Conservation (phyloP, 2,113 vertebrate species). For the Pionites leucogaster region DNA sequence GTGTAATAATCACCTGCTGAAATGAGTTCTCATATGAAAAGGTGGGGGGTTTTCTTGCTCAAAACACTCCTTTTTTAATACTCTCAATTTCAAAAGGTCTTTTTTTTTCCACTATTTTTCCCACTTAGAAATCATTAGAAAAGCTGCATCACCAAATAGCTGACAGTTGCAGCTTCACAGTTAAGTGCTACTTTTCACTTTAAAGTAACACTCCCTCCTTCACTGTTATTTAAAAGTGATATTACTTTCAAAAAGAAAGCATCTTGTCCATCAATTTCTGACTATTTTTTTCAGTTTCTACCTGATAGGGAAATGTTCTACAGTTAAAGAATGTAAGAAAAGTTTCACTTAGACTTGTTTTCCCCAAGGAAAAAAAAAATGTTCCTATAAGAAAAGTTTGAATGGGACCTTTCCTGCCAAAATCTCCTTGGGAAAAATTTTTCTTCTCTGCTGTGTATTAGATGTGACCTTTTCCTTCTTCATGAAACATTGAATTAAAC, state of each 20-base stretch:
- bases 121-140: not conserved
- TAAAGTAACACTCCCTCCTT: not conserved
- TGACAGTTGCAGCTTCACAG: not conserved
- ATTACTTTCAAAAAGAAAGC: not conserved
- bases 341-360: not conserved
- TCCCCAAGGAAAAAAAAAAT: fast-evolving
- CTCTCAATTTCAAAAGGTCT: not conserved
- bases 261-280: not conserved
- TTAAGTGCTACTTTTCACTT: not conserved
- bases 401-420: not conserved
- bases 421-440: not conserved
- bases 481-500: not conserved
- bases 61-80: not conserved
- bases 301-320: not conserved
- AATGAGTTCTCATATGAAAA: not conserved
- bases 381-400: not conserved
- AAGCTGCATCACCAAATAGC: not conserved
- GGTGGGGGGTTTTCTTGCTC: not conserved
- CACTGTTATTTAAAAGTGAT: not conserved
- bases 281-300: not conserved
- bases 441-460: not conserved
- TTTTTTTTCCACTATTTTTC: not conserved
- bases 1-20: not conserved
- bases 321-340: not conserved
- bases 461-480: not conserved